Evolutionary conservation across 2,797 vertebrate species (phyloP).

Genomic region (Cephalopachus bancanus): DNA sequence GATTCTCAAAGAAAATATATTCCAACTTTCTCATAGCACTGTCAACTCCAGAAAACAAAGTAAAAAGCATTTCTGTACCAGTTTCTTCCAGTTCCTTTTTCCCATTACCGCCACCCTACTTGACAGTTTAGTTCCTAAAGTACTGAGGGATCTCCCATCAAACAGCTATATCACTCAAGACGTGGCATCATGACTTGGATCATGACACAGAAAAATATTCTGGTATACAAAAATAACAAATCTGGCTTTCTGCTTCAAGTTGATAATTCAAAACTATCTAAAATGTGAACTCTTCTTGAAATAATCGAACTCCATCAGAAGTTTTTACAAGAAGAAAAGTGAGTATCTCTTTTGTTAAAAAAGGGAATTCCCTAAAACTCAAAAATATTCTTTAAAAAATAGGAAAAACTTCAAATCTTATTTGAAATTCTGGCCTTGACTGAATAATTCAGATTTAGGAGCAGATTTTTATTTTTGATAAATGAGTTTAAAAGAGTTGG

Average conservation of each 20-base stretch:
- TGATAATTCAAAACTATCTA: slow-evolving; percentile 57
- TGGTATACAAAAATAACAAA: slow-evolving; percentile 33
- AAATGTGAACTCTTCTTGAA: slow-evolving; percentile 50
- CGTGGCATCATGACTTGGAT: neutral
- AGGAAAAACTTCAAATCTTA: slow-evolving; percentile 57
- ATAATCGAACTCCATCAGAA: slow-evolving; percentile 21
- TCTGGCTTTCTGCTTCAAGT: slow-evolving; percentile 56
- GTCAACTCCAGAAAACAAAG: neutral
- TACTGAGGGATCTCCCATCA: neutral
- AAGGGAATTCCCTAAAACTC: slow-evolving; percentile 13
- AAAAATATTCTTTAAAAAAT: slow-evolving; percentile 14
- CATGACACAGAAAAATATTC: neutral
- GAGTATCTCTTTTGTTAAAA: slow-evolving; percentile 29
- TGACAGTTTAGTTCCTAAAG: slow-evolving; percentile 22
- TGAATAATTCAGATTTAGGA: slow-evolving; percentile 32
- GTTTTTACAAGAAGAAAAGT: slow-evolving; percentile 30
- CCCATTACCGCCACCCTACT: neutral
- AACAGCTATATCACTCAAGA: neutral
- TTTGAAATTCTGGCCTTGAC: slow-evolving; percentile 47
- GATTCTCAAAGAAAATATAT: slow-evolving; percentile 41
- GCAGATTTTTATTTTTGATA: slow-evolving; percentile 64
- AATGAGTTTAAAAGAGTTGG: slow-evolving; percentile 54
- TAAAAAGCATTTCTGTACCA: neutral
- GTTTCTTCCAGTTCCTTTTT: neutral
- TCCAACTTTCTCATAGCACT: neutral